Evolutionary conservation across 53 echinoderm and acorn worm species (phyloP).

Genomic region (Echinarachnius parma): DNA sequence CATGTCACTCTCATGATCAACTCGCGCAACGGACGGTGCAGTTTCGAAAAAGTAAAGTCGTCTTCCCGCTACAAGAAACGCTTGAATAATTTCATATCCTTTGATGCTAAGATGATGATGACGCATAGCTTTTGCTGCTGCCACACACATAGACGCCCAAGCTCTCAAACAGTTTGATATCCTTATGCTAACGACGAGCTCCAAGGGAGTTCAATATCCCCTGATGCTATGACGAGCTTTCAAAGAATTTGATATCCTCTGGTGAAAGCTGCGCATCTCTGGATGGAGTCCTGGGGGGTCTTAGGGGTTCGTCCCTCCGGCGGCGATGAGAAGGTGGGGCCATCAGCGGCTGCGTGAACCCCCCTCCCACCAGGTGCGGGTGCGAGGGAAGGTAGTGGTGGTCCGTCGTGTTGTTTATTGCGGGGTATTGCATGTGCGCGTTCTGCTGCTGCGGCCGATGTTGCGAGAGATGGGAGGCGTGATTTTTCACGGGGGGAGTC

Average conservation of each 20-base stretch:
- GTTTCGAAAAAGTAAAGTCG: too few species aligned
- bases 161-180: too few species aligned
- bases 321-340: constrained; percentile 9
- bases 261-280: constrained; percentile 47
- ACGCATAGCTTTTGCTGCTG: too few species aligned
- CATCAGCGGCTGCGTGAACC: constrained; percentile 25
- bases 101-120: too few species aligned
- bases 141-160: too few species aligned
- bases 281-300: constrained; percentile 54
- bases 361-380: background rate
- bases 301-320: constrained; percentile 5
- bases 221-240: constrained; percentile 46
- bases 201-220: too few species aligned
- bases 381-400: background rate
- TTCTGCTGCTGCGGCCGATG: too few species aligned
- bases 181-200: too few species aligned
- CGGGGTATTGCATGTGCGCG: background rate
- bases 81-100: too few species aligned
- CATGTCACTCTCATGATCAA: too few species aligned
- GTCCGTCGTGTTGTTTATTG: constrained; percentile 28
- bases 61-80: too few species aligned
- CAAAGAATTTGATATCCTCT: constrained; percentile 60
- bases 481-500: constrained; percentile 32
- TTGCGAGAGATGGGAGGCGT: constrained; percentile 24
- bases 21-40: too few species aligned